Evolutionary conservation across 2,888 invertebrate genomes (phyloP).

Genomic region (Corythucha ciliata): DNA sequence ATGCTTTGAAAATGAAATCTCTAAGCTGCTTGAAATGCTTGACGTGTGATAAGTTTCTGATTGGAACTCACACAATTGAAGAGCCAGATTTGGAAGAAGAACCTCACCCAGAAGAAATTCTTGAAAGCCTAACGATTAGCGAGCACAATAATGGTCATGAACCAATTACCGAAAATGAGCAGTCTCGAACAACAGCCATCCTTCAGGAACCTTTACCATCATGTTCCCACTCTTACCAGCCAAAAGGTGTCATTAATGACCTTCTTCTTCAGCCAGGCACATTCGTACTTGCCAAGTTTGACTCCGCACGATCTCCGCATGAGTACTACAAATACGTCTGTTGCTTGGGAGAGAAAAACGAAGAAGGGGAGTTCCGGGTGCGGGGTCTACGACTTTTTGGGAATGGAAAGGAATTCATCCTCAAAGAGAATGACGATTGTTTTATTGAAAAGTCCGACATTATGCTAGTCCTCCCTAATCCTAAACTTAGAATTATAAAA

Average conservation of each 20-base stretch:
- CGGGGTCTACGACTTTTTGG: background rate
- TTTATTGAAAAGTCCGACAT: background rate
- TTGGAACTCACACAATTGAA: background rate
- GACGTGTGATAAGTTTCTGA: slow-evolving; percentile 3
- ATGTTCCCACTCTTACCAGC: background rate
- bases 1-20: background rate
- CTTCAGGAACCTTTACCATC: background rate
- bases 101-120: background rate
- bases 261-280: background rate
- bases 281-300: background rate
- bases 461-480: slow-evolving; percentile 2
- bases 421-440: slow-evolving; percentile 1
- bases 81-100: slow-evolving; percentile 3
- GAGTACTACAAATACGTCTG: background rate
- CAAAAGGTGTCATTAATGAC: background rate
- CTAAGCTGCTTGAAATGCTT: slow-evolving; percentile 6
- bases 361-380: background rate
- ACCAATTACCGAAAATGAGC: background rate
- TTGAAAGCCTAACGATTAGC: background rate
- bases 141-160: background rate
- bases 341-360: background rate
- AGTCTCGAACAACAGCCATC: background rate
- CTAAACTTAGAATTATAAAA: background rate
- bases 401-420: background rate
- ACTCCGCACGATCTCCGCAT: background rate